phyloP scores from a whole-genome alignment of 2,888 invertebrate species.

The Gisinianus flammeolus region DNA sequence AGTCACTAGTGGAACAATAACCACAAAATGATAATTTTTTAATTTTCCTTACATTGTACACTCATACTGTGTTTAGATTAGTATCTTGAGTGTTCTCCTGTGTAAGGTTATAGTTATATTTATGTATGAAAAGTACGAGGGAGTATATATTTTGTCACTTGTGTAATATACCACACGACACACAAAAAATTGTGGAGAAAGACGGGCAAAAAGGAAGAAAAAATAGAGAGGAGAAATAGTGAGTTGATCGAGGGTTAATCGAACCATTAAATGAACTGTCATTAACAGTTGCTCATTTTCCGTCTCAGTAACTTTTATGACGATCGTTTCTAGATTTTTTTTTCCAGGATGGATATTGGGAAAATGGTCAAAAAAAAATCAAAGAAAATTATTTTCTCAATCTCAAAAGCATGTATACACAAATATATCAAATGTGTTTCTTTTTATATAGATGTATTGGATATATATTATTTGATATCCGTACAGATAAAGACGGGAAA shows the following conservation, averaged over 20 bases:
- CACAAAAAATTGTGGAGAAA: constrained; percentile 4
- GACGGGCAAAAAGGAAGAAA: background rate
- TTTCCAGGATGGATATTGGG: background rate
- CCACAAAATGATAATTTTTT: background rate
- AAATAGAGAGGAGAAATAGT: background rate
- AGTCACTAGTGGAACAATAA: no score
- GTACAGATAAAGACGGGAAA: background rate
- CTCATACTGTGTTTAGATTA: background rate
- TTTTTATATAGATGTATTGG: background rate
- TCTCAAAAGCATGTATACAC: background rate
- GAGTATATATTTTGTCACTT: no score
- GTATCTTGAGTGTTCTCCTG: background rate
- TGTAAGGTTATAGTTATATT: background rate
- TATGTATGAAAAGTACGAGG: background rate
- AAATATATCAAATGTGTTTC: background rate
- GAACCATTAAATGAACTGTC: constrained; percentile 58
- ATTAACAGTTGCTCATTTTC: constrained; percentile 58
- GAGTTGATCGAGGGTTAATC: constrained; percentile 42
- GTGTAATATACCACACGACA: no score
- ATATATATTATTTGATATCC: background rate
- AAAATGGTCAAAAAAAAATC: constrained; percentile 25
- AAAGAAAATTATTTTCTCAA: constrained; percentile 36
- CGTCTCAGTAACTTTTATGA: constrained; percentile 54
- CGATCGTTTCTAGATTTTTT: constrained; percentile 22
- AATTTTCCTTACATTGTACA: background rate